A percentile compares a stretch with the other conserved stretches of the same genome.
Evolutionary conservation across 2,113 vertebrate genomes (phyloP).

Genomic region (Petrocephalus microphthalmus): DNA sequence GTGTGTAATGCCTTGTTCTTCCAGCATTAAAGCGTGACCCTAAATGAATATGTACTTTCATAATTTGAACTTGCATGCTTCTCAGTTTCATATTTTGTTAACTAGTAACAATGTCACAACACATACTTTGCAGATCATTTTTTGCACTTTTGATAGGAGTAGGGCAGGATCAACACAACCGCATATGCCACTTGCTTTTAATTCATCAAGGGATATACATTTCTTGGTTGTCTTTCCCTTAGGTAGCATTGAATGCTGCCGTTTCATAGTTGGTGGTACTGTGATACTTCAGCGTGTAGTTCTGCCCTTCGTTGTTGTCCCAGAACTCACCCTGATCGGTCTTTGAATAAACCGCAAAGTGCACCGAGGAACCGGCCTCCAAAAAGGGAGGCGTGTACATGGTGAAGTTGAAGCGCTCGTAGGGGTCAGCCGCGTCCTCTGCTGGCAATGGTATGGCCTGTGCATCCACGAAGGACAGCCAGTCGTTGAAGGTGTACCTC

Average conservation of each 20-base stretch:
- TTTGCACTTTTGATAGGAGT: not conserved
- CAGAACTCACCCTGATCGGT: constrained; percentile 69
- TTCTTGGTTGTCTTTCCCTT: not conserved
- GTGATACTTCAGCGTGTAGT: constrained; percentile 64
- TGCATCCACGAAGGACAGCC: constrained; percentile 73
- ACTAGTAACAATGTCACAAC: not conserved
- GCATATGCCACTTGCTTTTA: not conserved
- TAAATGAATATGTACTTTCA: not conserved
- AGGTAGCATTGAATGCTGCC: constrained; percentile 37
- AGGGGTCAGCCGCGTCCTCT: not conserved
- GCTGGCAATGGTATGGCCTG: constrained; percentile 45
- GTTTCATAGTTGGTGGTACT: constrained; percentile 18
- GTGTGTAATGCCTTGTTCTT: not conserved
- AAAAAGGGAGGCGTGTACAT: constrained; percentile 66
- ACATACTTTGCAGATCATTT: not conserved
- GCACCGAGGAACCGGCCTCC: constrained; percentile 53
- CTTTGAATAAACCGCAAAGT: constrained; percentile 72
- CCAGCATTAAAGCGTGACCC: not conserved
- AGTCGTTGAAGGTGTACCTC: constrained; percentile 81
- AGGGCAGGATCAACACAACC: not conserved
- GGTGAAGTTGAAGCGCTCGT: constrained; percentile 64
- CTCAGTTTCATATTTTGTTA: not conserved
- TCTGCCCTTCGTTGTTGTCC: constrained; percentile 80
- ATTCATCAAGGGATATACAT: not conserved
- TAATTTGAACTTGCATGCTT: not conserved